Base-by-base conservation (phyloP, 2,797 vertebrate species). In the Onychomys leucogaster region DNA sequence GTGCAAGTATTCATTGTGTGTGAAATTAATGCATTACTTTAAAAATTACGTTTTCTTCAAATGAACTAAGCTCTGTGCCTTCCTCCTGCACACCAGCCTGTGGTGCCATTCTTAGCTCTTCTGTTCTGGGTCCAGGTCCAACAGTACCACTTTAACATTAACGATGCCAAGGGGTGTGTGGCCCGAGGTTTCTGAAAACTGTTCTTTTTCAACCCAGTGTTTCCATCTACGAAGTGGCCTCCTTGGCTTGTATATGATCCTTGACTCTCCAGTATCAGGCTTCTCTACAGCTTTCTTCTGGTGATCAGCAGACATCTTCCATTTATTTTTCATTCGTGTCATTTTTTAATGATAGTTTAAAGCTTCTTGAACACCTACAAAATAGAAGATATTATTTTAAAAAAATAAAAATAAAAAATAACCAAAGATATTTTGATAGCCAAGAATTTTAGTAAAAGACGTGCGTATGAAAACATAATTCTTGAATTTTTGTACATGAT, bases 281-380 rank as follows among this genome's bases (percentile, higher is more conserved):
- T 46, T 67, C 55, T 82, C 55, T 83, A 12, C 5, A 76, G 37
- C 14, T 78, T 49, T 96, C 49, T 91, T 46, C 43, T 94, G 34
- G 90, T 93, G 52, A 95, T 55, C 77, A 65, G 85, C 21, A 95
- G n/a, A 67, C 13, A 88, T 59, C 16, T 9, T 17, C 75, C 69
- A 29, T 61, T 92, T 91, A 34, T 76, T 96, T 96, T 92, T 87
- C 41, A 16, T 85, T 29, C 29, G 67, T 41, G 14, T 77, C 43
- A 87, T 77, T 90, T 94, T 96, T 91, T 86, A 85, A 65, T 75
- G 46, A 75, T 89, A 90, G 8, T 69, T 83, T 87, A 94, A 95
- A 96, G 71, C 37, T 46, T 92, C 6, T 34, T 63, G 59, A 41
- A 27, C n/a, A 94, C 6, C 32, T 81, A 82, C 14, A 94, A 89